Evolutionary conservation across 2,113 vertebrate species (phyloP), one percentile per base, ranked within the genome.

Genomic region (Paramisgurnus dabryanus): DNA sequence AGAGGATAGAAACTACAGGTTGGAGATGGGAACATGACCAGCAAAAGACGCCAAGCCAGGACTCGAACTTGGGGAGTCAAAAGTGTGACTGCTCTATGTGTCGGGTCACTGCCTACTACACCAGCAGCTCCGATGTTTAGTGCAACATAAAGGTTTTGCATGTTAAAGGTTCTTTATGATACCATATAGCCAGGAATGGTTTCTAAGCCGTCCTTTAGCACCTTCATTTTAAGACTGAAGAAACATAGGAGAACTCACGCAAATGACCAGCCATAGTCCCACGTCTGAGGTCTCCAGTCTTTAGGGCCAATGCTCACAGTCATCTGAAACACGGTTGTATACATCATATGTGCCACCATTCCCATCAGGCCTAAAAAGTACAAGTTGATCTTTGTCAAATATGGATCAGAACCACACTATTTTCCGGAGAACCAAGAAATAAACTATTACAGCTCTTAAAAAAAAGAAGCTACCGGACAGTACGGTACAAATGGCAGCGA

Each of bases 281-380:
- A 97, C 50, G 90, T 92, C 90, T 91, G 95, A 0, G 81, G 94
- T 78, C 91, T 93, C 94, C 93, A 96, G 91, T 94, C 95, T 87
- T 89, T 95, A 76, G 93, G 95, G 4, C 94, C 94, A 27, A 96
- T 93, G 78, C 94, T 96, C 3, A 95, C 93, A 0, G 94, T 95
- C 87, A 96, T 92, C 82, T 96, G 94, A 81, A 97, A 96, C 17
- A 96, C 94, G 0, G 94, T 93, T 73, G 94, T 94, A 89, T 95
- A 96, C 95, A 97, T 95, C 94, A 95, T 95, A 67, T 95, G 94
- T 9, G 93, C 94, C 2, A 95, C 90, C 95, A 96, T 87, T 50
- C 92, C 87, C 92, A 95, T 90, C 89, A 95, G 76, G 43, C 95
- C 92, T 96, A 69, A 67, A 83, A 73, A 6, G 15, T 8, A 4